phyloP scores from a whole-genome alignment of 1,140 invertebrate species.

The Cydia amplana region DNA sequence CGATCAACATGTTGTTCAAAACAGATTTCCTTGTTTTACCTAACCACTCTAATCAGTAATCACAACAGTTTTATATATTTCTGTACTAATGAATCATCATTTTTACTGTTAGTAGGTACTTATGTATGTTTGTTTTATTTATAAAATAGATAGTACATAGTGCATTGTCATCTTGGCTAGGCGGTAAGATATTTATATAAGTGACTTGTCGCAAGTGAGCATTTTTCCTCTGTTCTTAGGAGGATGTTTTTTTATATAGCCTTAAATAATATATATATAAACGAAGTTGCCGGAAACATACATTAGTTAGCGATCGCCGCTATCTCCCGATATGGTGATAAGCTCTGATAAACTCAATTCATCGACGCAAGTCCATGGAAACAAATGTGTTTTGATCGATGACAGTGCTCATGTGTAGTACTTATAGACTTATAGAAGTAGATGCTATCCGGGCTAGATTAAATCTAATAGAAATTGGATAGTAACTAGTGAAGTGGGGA shows the following conservation, averaged over 20 bases:
- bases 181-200: too few species aligned
- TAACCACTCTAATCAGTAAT: too few species aligned
- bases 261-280: not conserved
- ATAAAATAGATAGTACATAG: too few species aligned
- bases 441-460: not conserved
- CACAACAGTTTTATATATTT: too few species aligned
- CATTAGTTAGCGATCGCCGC: not conserved
- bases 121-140: not conserved
- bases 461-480: not conserved
- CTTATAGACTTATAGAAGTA: too few species aligned
- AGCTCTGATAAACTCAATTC: not conserved
- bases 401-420: not conserved
- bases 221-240: too few species aligned
- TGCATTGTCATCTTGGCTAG: too few species aligned
- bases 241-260: too few species aligned
- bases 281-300: not conserved
- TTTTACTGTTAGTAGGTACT: not conserved
- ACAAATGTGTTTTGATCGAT: not conserved
- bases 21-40: not conserved
- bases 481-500: not conserved
- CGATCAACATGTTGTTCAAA: not conserved
- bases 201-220: too few species aligned
- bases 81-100: not conserved
- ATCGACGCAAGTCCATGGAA: not conserved
- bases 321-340: conserved; percentile 7